Conservation (phyloP, 2,797 vertebrate species). For the Psittacula derbiana region DNA sequence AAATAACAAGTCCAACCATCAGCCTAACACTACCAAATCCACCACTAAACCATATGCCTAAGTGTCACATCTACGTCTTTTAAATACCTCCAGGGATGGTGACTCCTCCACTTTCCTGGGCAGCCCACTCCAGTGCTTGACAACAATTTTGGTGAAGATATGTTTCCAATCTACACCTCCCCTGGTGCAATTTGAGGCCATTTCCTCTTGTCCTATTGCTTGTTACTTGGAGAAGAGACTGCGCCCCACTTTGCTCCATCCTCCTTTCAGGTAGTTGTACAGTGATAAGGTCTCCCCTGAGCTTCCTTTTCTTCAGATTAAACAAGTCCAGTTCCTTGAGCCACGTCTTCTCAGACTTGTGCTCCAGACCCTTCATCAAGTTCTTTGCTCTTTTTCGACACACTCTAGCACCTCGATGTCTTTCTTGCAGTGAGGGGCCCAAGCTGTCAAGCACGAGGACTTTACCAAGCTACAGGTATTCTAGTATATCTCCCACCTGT, state of each 20-base stretch:
- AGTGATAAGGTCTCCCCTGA: neutral
- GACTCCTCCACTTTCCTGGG: neutral
- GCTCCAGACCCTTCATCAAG: neutral
- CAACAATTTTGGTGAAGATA: neutral
- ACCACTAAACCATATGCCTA: neutral
- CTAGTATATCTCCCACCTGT: neutral
- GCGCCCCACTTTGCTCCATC: accelerated
- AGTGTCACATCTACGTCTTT: neutral
- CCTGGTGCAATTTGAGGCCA: neutral
- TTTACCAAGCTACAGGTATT: neutral
- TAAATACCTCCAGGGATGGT: neutral
- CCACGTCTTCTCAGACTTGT: neutral
- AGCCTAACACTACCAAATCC: neutral
- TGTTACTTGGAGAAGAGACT: neutral
- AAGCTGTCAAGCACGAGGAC: neutral
- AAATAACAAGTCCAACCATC: neutral
- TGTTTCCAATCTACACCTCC: neutral
- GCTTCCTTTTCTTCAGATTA: neutral
- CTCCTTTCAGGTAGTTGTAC: neutral
- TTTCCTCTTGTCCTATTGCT: neutral
- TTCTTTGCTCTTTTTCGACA: neutral
- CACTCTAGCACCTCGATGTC: neutral
- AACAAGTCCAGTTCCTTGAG: neutral
- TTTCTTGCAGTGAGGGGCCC: neutral
- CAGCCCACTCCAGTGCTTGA: neutral